Base-by-base conservation (phyloP, 2,797 vertebrate genomes). In the Argyrosomus regius region DNA sequence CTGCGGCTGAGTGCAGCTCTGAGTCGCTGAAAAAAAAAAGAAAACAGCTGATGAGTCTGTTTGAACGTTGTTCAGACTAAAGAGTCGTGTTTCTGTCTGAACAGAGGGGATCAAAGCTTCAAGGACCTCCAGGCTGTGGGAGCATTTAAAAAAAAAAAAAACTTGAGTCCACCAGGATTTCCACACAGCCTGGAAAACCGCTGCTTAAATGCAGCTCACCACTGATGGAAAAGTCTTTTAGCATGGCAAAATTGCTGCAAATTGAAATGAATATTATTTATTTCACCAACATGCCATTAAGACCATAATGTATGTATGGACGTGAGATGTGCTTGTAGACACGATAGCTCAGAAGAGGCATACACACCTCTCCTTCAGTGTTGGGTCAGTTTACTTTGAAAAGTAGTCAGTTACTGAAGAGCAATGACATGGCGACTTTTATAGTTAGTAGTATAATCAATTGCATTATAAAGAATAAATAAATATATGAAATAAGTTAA, bases 41-140 rank as follows among this genome's bases (percentile, higher is more conserved):
- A 74, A 65, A 72, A 53, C 39, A 24, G 57, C 64, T 22, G 64
- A 70, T 26, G 61, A 75, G 80, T 69, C 58, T n/a, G 48, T 80
- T 66, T 75, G 73, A 83, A 75, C 65, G 16, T 54, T 46, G 54
- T 66, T 72, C 75, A 80, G 53, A 68, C 48, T 7, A 53, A 58
- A 78, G 48, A 80, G 53, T 28, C 16, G 6, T 22, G 45, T 50
- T 70, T 76, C 60, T 77, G 26, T 53, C 41, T 75, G 73, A 81
- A 56, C 5, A 54, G 50, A 63, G 49, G 22, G 31, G 76, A 75
- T 80, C 67, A 85, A 85, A 87, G 82, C 52, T 31, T 60, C 22
- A 31, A 61, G 49, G 22, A 74, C 59, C 41, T 77, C 8, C 45
- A 49, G 49, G 22, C 64, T 50, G 60, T 41, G 10, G 48, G 16